phyloP scores from a whole-genome alignment of 64 coral and sea anemone species.

The Exaiptasia diaphana region DNA sequence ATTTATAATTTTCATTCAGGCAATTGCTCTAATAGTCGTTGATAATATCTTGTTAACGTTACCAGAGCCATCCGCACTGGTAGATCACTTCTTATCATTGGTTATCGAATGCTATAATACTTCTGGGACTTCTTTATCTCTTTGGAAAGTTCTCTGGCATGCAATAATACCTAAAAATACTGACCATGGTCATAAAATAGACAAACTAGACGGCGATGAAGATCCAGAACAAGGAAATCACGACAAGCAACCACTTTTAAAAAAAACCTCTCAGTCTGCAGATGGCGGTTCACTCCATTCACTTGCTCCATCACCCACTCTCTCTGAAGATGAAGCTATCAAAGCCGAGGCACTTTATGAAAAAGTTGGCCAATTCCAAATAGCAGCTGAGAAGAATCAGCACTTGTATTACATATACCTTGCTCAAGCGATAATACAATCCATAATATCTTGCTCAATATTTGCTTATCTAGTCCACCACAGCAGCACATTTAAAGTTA shows the following conservation, averaged over 20 bases:
- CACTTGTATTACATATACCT: no score
- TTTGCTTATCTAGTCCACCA: no score
- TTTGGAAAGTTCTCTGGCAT: constrained; percentile 29
- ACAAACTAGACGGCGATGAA: background rate
- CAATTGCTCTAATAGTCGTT: background rate
- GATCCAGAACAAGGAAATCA: background rate
- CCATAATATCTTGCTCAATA: no score
- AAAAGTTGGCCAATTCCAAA: background rate
- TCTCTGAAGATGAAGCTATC: background rate
- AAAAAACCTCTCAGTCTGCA: background rate
- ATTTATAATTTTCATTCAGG: background rate
- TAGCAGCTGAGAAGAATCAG: no score
- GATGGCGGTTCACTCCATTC: no score
- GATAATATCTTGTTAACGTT: constrained; percentile 10
- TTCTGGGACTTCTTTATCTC: constrained; percentile 13
- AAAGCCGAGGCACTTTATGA: background rate
- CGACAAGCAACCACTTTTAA: background rate
- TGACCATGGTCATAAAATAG: background rate
- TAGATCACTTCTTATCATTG: constrained; percentile 43
- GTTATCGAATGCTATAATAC: constrained; percentile 43
- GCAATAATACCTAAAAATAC: background rate
- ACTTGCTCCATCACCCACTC: background rate
- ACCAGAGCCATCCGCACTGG: background rate
- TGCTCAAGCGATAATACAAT: no score
- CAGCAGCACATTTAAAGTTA: no score